Conservation (phyloP, 2,113 vertebrate genomes). For the Chauna torquata region DNA sequence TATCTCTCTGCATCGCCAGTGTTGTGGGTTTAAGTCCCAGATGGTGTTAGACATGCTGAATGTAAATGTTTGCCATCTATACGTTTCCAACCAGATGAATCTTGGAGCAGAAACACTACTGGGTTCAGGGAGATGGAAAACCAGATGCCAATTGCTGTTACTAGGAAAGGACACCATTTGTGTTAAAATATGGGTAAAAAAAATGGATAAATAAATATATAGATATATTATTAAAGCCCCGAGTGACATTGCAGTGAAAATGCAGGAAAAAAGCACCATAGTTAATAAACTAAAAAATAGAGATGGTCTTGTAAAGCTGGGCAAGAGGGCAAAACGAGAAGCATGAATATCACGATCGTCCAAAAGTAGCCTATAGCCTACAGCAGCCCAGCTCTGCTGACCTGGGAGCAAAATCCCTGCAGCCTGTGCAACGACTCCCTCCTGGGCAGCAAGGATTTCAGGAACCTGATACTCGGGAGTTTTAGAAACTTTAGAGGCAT, state of each 20-base stretch:
- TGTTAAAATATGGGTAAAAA: not conserved
- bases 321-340: not conserved
- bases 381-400: not conserved
- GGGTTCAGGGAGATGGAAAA: constrained; percentile 39
- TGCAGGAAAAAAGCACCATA: not conserved
- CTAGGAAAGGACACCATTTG: not conserved
- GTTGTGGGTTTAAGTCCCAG: constrained; percentile 67
- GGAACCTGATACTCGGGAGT: not conserved
- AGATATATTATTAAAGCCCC: not conserved
- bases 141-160: not conserved
- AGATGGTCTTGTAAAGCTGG: not conserved
- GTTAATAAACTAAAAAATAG: not conserved
- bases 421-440: not conserved
- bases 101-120: not conserved
- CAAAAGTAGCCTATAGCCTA: fast-evolving
- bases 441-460: not conserved
- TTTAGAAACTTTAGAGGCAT: constrained; percentile 47
- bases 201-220: not conserved
- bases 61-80: constrained; percentile 1
- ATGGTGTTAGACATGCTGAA: constrained; percentile 38
- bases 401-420: not conserved
- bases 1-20: constrained; percentile 46
- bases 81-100: not conserved
- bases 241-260: not conserved
- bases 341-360: not conserved